Base-by-base conservation (phyloP, 2,888 invertebrate genomes). In the Aphodius granarius region DNA sequence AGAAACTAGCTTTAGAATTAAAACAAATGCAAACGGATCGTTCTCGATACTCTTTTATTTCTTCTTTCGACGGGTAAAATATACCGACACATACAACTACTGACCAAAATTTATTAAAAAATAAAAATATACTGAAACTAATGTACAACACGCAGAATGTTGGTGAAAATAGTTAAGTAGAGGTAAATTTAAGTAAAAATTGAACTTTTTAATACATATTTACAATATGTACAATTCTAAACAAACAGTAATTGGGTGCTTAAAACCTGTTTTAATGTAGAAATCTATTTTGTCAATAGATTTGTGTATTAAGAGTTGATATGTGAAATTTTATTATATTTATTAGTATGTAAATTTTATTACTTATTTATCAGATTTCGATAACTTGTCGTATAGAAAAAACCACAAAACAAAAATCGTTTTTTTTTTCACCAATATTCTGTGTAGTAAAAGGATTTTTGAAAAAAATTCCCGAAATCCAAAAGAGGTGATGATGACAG, bases 41-140 rank as follows among this genome's bases (percentile, higher is more conserved):
- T 43, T 43, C 43, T 43, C 43, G 43, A 43, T 43, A 43, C 43
- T 43, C 43, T 43, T 43, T 43, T 43, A 43, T 43, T 43, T 43
- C 43, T 13, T 1, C 43, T n/a, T n/a, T 43, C 43, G 43, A 43
- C 43, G 43, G 43, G 43, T 43, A 43, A 43, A 43, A 43, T 43
- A 43, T 43, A 43, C 43, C 43, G 81, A 85, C 84, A 86, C 86
- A 84, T 84, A 85, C 85, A 85, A 86, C 85, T 86, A 86, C 85
- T 82, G 85, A 86, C 85, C 84, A 85, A 84, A 84, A 85, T 83
- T 83, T 83, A 84, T 85, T 85, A 85, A 86, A 85, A 85, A 84
- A 85, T 85, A 85, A 85, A 86, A 85, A 85, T 85, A 85, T 85
- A 85, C 84, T 84, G 84, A 86, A 43, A 6, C 13, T 43, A 43